phyloP scores from a whole-genome alignment of 2,113 vertebrate species.

The Catagonus wagneri region DNA sequence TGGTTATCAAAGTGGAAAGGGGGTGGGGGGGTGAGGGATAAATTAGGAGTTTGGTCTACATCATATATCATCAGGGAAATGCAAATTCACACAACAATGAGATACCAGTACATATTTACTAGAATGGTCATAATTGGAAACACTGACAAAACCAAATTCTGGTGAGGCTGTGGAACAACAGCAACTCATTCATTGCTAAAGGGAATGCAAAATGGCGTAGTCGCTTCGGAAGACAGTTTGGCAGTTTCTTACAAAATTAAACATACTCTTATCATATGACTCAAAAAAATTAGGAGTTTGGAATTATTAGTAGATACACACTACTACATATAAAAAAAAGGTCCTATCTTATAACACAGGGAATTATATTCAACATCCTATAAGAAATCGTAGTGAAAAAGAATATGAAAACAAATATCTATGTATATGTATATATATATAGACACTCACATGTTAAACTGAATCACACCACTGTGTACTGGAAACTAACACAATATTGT shows the following conservation, averaged over 20 bases:
- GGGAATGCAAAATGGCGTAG: no score
- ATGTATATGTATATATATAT: not conserved
- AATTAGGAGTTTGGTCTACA: not conserved
- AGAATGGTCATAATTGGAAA: no score
- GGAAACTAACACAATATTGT: not conserved
- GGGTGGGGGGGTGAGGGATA: not conserved
- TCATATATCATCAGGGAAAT: no score
- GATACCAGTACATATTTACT: no score
- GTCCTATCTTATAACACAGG: not conserved
- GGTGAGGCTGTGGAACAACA: no score
- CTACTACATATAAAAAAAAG: not conserved
- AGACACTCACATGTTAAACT: not conserved
- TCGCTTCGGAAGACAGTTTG: no score
- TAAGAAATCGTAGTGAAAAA: not conserved
- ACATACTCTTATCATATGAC: no score
- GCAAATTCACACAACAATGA: no score
- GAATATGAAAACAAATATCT: not conserved
- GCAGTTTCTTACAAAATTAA: no score
- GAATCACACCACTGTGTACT: not conserved
- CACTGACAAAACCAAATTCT: no score
- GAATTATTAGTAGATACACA: not conserved
- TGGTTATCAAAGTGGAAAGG: not conserved
- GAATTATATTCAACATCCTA: not conserved
- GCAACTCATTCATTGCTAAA: no score
- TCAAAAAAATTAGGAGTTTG: not conserved